A percentile compares a stretch with the other conserved stretches of the same genome.
Evolutionary conservation across 2,797 vertebrate species (phyloP).

Genomic region (Distichodus sexfasciatus): DNA sequence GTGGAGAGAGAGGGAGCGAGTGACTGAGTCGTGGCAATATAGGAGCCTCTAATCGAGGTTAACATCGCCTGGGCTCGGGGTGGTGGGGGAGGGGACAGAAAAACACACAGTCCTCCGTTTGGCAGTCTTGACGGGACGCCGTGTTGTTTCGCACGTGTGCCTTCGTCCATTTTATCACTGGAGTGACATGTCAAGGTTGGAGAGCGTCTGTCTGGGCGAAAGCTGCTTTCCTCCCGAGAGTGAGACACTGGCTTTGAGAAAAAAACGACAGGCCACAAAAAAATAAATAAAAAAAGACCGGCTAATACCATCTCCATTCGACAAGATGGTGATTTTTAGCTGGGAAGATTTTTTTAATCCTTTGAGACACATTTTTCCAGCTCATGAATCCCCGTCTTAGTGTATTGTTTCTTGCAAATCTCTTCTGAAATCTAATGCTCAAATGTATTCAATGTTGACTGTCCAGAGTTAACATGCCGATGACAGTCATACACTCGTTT

Average conservation of each 20-base stretch:
- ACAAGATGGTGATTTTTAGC: not conserved
- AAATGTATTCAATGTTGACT: not conserved
- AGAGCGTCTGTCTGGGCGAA: not conserved
- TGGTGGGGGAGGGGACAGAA: too few species aligned
- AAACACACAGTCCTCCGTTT: not conserved
- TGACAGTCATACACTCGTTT: not conserved
- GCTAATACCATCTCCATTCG: not conserved
- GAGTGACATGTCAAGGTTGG: constrained; percentile 39
- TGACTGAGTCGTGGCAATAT: not conserved
- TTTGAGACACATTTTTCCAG: not conserved
- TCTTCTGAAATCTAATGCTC: not conserved
- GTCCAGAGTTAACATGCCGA: not conserved
- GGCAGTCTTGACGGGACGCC: not conserved
- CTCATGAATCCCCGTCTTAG: not conserved
- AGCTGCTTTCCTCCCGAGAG: constrained; percentile 36
- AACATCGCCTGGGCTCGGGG: not conserved
- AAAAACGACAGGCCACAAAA: constrained; percentile 39
- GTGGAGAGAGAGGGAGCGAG: too few species aligned
- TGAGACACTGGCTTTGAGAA: constrained; percentile 22
- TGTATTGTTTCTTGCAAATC: not conserved
- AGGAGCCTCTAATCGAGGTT: not conserved
- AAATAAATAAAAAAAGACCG: constrained; percentile 10
- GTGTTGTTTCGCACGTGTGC: not conserved
- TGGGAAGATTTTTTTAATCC: not conserved
- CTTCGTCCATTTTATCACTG: constrained; percentile 25